Conservation (phyloP, 2,113 vertebrate genomes). For the Nothocercus nigrocapillus region DNA sequence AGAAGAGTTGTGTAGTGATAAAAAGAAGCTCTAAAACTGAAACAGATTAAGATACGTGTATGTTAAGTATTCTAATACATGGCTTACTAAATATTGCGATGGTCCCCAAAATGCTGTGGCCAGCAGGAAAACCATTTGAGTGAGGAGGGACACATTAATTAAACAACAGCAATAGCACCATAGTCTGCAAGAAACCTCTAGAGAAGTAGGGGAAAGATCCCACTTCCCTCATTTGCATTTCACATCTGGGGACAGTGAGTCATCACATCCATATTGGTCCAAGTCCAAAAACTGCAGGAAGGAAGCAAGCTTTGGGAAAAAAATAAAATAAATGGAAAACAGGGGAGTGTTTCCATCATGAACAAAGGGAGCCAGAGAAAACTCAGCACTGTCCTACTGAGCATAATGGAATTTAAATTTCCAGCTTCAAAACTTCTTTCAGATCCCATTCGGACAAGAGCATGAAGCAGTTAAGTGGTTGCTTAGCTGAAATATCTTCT, state of each 20-base stretch:
- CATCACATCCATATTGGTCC: background rate
- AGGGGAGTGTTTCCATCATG: background rate
- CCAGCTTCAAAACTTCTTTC: background rate
- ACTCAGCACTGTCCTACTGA: background rate
- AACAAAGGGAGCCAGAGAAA: background rate
- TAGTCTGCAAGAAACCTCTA: background rate
- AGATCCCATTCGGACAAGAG: background rate
- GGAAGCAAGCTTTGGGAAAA: background rate
- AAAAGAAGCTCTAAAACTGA: background rate
- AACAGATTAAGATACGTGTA: background rate
- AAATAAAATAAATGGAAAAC: background rate
- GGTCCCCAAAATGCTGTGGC: background rate
- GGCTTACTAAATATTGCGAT: background rate
- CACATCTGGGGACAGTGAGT: conserved; percentile 32
- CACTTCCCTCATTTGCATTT: conserved; percentile 30
- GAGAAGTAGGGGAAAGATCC: background rate
- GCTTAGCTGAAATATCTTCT: background rate
- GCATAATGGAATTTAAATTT: background rate
- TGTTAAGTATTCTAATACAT: background rate
- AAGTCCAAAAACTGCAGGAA: conserved; percentile 34
- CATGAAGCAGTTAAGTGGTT: background rate
- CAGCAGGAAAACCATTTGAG: background rate
- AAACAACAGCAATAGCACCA: background rate
- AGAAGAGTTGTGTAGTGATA: background rate
- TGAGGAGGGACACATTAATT: background rate